Conservation (phyloP, 2,113 vertebrate species). For the Phaetusa simplex region DNA sequence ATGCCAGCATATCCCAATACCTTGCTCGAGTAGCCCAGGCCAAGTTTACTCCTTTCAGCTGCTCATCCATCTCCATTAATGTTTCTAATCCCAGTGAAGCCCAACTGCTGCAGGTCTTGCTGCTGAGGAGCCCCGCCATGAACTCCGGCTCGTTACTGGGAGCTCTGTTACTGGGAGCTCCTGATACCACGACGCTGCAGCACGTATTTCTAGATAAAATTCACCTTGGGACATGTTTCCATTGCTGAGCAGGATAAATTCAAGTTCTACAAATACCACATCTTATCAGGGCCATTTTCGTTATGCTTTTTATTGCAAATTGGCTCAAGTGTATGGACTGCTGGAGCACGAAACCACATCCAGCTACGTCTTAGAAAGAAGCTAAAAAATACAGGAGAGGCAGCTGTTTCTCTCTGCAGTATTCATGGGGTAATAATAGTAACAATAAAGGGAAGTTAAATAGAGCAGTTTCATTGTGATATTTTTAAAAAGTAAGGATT, state of each 20-base stretch:
- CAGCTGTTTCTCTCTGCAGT: background rate
- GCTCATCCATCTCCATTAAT: background rate
- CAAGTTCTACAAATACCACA: background rate
- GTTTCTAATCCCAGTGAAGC: background rate
- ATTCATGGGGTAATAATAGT: conserved; percentile 9
- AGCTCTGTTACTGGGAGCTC: background rate
- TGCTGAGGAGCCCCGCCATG: background rate
- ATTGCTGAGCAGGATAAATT: background rate
- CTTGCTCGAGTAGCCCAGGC: background rate
- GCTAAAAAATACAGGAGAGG: background rate
- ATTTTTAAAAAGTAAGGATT: conserved; percentile 30
- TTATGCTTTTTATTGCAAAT: background rate
- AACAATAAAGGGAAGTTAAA: conserved; percentile 14
- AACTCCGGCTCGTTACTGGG: background rate
- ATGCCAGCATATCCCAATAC: background rate
- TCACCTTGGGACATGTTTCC: background rate
- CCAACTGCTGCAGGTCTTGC: background rate
- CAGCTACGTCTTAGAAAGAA: background rate
- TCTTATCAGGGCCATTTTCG: background rate
- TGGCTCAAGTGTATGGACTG: background rate
- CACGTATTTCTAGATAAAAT: background rate
- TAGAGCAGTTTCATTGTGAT: background rate
- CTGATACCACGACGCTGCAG: background rate
- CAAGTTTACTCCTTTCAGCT: background rate
- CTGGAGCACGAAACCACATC: background rate